A percentile compares a stretch with the other conserved stretches of the same genome.
Evolutionary conservation across 1,140 invertebrate genomes (phyloP).

Genomic region (Apocrypta bakeri): DNA sequence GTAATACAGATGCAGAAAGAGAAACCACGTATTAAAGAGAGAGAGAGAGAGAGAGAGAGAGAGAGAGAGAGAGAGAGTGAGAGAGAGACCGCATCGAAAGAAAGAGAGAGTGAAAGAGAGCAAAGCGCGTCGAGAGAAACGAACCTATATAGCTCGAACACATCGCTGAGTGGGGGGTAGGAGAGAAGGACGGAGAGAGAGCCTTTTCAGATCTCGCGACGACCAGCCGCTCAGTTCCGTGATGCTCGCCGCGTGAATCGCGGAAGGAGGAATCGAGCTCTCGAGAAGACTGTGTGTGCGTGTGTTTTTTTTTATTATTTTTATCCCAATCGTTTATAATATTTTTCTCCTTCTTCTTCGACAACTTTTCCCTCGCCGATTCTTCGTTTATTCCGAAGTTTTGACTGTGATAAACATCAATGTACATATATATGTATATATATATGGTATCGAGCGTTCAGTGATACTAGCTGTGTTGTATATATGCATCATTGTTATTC

Average conservation of each 20-base stretch:
- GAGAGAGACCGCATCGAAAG: neutral
- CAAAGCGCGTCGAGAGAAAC: conserved; percentile 50
- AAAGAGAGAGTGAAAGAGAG: conserved; percentile 34
- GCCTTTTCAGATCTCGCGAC: conserved; percentile 61
- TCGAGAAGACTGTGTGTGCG: neutral
- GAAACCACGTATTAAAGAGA: neutral
- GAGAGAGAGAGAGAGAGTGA: neutral
- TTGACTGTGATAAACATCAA: conserved; percentile 26
- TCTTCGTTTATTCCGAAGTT: too few relatives aligned
- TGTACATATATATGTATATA: too few relatives aligned
- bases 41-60: conserved; percentile 18
- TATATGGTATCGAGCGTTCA: neutral
- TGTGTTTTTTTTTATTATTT: too few relatives aligned
- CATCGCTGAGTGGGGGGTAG: conserved; percentile 46
- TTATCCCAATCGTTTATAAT: too few relatives aligned
- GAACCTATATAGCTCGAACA: conserved; percentile 43
- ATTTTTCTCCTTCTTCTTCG: too few relatives aligned
- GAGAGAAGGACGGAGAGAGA: conserved; percentile 59
- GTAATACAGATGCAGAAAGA: conserved; percentile 17
- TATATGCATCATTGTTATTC: too few relatives aligned
- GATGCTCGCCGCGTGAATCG: conserved; percentile 60
- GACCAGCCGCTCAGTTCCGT: conserved; percentile 61
- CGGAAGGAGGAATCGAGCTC: conserved; percentile 42
- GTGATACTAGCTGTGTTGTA: conserved; percentile 5
- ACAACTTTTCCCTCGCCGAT: too few relatives aligned